Base-by-base conservation (phyloP, 2,888 invertebrate species). In the Meliscaeva auricollis region DNA sequence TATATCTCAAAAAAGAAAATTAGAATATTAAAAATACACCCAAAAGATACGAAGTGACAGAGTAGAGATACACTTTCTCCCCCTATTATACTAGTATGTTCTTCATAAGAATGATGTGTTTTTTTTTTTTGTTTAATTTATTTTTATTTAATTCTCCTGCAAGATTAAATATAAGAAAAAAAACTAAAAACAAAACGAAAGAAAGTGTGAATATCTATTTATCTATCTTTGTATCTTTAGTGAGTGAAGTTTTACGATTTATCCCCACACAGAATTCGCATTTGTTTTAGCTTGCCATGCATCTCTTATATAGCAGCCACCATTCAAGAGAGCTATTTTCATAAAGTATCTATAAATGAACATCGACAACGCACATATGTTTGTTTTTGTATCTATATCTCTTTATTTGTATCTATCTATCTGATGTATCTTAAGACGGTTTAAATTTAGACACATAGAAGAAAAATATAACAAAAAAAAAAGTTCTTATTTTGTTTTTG, bases 1-100 rank as follows among this genome's bases (percentile, higher is more conserved):
- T 60, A 46, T 64, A 84, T 66, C 64, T 64, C 17, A 70, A 72
- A 62, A 83, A 66, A 30, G 41, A 35, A 69, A 80, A 35, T 77
- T 80, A 72, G 62, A 58, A 69, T 74, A 41, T 79, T 80, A 73
- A 80, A 80, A 85, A 76, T 75, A 84, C 52, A 76, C 72, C 7
- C 62, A 70, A 32, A 44, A 46, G 30, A 46, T 9, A 22, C 35
- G n/a, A 35, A 66, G 50, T 84, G 70, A 80, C 66, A 83, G 62
- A 66, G 13, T n/a, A 38, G 38, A 17, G 0, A 17, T 44, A 66
- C 30, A 83, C 69, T 74, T 75, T 81, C 64, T 66, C 54, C 35
- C 38, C 70, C 20, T n/a, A 30, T 26, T 26, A 26, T 26, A 26
- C 26, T 26, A 26, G 6, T 13, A 15, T 44, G 46, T 17, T 32